Evolutionary conservation across 2,797 vertebrate species (phyloP).

Genomic region (Gymnodraco acuticeps): DNA sequence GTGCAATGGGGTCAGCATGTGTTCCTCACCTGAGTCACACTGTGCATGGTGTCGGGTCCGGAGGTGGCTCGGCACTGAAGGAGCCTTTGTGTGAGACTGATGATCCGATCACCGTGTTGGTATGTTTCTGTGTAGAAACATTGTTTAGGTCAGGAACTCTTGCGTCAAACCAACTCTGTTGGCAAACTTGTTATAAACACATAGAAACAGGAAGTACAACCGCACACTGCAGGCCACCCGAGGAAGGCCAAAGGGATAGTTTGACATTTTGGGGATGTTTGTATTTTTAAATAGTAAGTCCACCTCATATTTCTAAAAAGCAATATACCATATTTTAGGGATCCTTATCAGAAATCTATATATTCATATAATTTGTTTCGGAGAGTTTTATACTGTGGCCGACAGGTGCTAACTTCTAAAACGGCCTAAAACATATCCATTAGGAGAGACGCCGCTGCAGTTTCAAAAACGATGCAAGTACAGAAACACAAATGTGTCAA

Average conservation of each 20-base stretch:
- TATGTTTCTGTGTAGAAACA: constrained; percentile 15
- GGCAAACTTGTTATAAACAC: neutral
- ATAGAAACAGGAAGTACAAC: neutral
- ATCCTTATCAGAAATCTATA: neutral
- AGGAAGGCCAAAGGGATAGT: neutral
- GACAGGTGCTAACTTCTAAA: too few relatives aligned
- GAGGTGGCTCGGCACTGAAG: constrained; percentile 68
- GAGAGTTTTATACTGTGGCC: neutral
- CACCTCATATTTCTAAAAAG: neutral
- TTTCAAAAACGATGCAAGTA: too few relatives aligned
- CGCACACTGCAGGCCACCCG: too few relatives aligned
- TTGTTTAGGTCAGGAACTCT: constrained; percentile 13
- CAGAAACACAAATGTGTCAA: too few relatives aligned
- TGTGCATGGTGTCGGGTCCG: constrained; percentile 48
- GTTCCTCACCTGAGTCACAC: constrained; percentile 72
- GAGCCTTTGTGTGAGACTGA: constrained; percentile 66
- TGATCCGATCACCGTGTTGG: constrained; percentile 48
- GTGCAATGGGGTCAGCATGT: constrained; percentile 57
- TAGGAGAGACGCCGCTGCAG: too few relatives aligned
- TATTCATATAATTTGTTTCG: neutral
- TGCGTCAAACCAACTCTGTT: constrained; percentile 15
- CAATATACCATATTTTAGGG: neutral
- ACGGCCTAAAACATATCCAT: too few relatives aligned
- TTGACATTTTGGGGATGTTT: neutral
- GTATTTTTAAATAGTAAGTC: neutral